Percentiles rank a stretch among this genome's conserved stretches.
phyloP scores from a whole-genome alignment of 2,113 vertebrate species.

The Aptenodytes patagonicus region DNA sequence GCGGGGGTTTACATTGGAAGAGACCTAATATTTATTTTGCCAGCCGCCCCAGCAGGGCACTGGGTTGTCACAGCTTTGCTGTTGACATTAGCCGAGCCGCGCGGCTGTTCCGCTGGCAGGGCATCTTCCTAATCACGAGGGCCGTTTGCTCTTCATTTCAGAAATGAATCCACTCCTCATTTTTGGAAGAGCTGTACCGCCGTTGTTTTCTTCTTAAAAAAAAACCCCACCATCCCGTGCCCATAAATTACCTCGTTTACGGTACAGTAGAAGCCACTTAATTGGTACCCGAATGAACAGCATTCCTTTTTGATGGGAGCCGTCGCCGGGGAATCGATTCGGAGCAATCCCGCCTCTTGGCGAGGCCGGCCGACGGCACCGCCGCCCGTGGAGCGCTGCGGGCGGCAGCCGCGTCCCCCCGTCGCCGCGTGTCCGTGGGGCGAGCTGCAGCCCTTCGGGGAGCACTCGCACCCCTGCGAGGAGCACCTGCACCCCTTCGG shows the following conservation, averaged over 20 bases:
- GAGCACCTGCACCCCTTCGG: neutral
- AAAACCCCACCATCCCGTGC: rapidly evolving
- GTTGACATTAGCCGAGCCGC: neutral
- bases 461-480: too few species aligned
- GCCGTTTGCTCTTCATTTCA: neutral
- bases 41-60: neutral
- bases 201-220: neutral
- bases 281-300: neutral
- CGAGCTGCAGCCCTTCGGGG: neutral
- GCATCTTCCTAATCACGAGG: neutral
- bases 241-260: neutral
- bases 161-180: neutral
- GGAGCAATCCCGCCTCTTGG: neutral
- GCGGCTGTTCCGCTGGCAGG: neutral
- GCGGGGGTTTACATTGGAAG: neutral
- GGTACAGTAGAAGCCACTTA: neutral
- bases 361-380: neutral
- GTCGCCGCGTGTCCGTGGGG: rapidly evolving
- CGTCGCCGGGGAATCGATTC: rapidly evolving
- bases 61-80: neutral
- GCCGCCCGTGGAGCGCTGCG: rapidly evolving
- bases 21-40: neutral
- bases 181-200: neutral
- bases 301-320: neutral
- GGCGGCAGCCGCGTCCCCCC: rapidly evolving